Percentiles rank a stretch among this genome's conserved stretches.
Evolutionary conservation across 1,140 invertebrate species (phyloP).

Genomic region (Drosophila ohnishii): DNA sequence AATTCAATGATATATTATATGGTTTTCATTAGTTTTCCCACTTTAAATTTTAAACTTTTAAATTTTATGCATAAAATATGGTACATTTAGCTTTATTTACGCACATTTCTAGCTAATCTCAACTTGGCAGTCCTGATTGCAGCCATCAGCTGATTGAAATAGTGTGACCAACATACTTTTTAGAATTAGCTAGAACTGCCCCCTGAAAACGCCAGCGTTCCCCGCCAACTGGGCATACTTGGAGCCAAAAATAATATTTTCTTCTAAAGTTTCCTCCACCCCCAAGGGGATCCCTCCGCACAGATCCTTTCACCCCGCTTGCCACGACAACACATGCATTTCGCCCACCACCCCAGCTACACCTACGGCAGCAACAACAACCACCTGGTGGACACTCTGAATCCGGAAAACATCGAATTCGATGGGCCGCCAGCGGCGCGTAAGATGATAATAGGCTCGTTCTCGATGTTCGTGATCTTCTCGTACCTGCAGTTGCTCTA

Average conservation of each 20-base stretch:
- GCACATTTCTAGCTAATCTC: neutral
- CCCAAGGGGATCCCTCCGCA: neutral
- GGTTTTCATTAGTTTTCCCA: neutral
- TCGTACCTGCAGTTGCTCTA: constrained; percentile 76
- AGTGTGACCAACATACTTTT: neutral
- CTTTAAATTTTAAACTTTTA: too few species aligned
- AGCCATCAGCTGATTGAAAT: constrained; percentile 20
- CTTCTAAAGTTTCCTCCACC: constrained; percentile 6
- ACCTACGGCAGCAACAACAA: constrained; percentile 34
- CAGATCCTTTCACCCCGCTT: neutral
- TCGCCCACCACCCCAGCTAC: constrained; percentile 39
- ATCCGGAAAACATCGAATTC: constrained; percentile 65
- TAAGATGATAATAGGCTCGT: constrained; percentile 66
- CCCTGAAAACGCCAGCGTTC: neutral
- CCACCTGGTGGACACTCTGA: constrained; percentile 56
- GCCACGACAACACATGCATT: constrained; percentile 33
- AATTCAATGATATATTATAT: too few species aligned
- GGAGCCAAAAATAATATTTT: constrained; percentile 50
- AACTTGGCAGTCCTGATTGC: neutral
- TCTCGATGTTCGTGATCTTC: constrained; percentile 80
- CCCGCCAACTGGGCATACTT: constrained; percentile 18
- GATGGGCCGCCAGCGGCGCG: constrained; percentile 63
- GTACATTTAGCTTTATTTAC: neutral
- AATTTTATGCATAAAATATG: too few species aligned
- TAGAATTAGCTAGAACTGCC: too few species aligned